A percentile compares a stretch with the other conserved stretches of the same genome.
Evolutionary conservation across 2,888 invertebrate species (phyloP).

Genomic region (Protula sp.): DNA sequence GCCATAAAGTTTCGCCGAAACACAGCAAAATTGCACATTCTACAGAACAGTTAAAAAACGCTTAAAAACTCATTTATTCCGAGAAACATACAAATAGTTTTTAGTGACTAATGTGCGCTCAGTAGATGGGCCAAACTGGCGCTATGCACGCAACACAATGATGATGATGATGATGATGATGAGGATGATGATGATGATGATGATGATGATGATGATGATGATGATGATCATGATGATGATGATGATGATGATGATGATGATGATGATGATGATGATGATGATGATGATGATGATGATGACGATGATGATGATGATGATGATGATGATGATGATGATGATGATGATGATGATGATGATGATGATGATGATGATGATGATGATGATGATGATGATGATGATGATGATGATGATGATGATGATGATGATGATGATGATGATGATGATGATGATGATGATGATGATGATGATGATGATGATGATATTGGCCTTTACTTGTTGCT

Average conservation of each 20-base stretch:
- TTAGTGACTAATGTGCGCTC: slow-evolving; percentile 2
- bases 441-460: slow-evolving; percentile 3
- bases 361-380: slow-evolving; percentile 16
- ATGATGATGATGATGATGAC: slow-evolving; percentile 8
- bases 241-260: neutral
- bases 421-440: neutral
- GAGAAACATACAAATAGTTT: no score
- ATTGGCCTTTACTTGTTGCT: slow-evolving; percentile 3
- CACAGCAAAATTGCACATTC: no score
- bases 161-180: no score
- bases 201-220: slow-evolving; percentile 9
- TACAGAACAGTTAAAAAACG: no score
- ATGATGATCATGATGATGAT: slow-evolving; percentile 7
- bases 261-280: slow-evolving; percentile 6
- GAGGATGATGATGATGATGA: no score
- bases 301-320: slow-evolving; percentile 6
- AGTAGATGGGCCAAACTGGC: neutral
- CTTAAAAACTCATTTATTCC: no score
- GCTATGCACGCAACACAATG: no score
- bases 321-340: slow-evolving; percentile 17
- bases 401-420: neutral
- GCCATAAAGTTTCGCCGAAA: no score
- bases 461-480: slow-evolving; percentile 6
- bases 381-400: slow-evolving; percentile 12
- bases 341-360: slow-evolving; percentile 18